Evolutionary conservation across 2,113 vertebrate species (phyloP).

Genomic region (Entelurus aequoreus): DNA sequence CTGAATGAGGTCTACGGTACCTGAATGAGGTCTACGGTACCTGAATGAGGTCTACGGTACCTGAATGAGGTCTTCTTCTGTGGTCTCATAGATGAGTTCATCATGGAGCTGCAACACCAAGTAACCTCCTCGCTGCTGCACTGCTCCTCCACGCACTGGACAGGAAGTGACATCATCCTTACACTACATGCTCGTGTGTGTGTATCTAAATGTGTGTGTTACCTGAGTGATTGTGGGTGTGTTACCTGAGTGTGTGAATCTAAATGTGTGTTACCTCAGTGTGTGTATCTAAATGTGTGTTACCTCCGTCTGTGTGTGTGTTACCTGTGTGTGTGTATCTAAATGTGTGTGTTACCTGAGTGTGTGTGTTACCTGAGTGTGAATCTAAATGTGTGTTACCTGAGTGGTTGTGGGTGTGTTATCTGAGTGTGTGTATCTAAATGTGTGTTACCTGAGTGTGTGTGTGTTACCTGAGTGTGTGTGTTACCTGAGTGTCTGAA

Average conservation of each 20-base stretch:
- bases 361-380: too few relatives aligned
- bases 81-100: slow-evolving; percentile 92
- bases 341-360: too few relatives aligned
- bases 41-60: slow-evolving; percentile 37
- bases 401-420: too few relatives aligned
- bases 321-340: slow-evolving; percentile 26
- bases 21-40: too few relatives aligned
- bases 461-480: too few relatives aligned
- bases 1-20: slow-evolving; percentile 37
- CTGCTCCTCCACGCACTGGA: slow-evolving; percentile 33
- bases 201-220: slow-evolving; percentile 62
- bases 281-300: too few relatives aligned
- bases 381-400: too few relatives aligned
- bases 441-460: too few relatives aligned
- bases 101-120: slow-evolving; percentile 94
- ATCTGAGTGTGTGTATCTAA: too few relatives aligned
- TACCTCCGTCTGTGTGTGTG: slow-evolving; percentile 53
- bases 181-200: slow-evolving; percentile 4
- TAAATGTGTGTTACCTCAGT: slow-evolving; percentile 4
- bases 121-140: slow-evolving; percentile 76
- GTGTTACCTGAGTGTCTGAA: too few relatives aligned
- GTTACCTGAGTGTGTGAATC: slow-evolving; percentile 39
- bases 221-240: not conserved
- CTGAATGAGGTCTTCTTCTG: slow-evolving; percentile 79
- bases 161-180: not conserved